phyloP scores from a whole-genome alignment of 2,797 vertebrate species.

The Lacerta bilineata region DNA sequence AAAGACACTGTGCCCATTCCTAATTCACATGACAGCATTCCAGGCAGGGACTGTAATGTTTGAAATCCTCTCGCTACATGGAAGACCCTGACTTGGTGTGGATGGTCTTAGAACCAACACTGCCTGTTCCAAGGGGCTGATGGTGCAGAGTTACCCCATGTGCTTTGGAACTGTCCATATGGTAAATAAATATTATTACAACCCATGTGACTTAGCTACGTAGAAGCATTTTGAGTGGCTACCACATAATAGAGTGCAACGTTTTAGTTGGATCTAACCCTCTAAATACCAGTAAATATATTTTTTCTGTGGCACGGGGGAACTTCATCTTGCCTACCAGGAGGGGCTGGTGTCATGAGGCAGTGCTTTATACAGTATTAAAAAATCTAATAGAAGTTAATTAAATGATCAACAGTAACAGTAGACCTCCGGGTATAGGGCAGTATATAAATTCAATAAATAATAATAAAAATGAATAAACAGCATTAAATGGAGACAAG shows the following conservation, averaged over 20 bases:
- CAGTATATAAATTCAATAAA: too few relatives aligned
- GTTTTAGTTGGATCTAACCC: not conserved
- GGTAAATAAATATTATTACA: too few relatives aligned
- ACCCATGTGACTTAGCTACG: not conserved
- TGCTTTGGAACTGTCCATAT: not conserved
- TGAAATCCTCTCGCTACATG: not conserved
- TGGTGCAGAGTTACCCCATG: not conserved
- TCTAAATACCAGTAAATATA: too few relatives aligned
- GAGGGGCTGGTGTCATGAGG: too few relatives aligned
- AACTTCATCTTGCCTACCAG: too few relatives aligned
- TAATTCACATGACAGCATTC: not conserved
- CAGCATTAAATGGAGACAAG: not conserved
- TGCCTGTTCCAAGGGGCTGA: not conserved
- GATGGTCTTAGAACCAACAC: not conserved
- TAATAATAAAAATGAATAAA: not conserved
- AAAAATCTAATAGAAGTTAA: not conserved
- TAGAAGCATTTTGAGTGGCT: not conserved
- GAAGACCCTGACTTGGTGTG: not conserved
- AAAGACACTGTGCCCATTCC: slow-evolving; percentile 15
- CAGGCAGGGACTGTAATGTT: not conserved
- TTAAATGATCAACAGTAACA: not conserved
- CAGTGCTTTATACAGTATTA: not conserved
- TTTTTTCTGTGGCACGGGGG: too few relatives aligned
- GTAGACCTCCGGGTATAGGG: too few relatives aligned
- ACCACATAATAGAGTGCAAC: not conserved